A percentile compares a stretch with the other conserved stretches of the same genome.
phyloP scores from a whole-genome alignment of 2,888 invertebrate genomes.

The Drosophila bunnanda region DNA sequence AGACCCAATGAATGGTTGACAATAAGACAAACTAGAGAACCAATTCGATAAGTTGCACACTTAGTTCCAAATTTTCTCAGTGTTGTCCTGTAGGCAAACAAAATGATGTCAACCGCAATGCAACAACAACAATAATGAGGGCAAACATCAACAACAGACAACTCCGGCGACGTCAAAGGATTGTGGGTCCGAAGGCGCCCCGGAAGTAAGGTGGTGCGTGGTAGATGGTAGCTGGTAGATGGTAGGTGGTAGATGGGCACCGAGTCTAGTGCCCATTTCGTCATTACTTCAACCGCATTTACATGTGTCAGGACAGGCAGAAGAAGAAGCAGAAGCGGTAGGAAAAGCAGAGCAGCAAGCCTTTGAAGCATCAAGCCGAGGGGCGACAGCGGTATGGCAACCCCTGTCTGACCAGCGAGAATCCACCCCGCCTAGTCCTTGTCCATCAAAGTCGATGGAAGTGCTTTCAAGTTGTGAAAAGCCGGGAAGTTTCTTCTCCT shows the following conservation, averaged over 20 bases:
- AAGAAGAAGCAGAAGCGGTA: constrained; percentile 28
- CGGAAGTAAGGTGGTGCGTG: constrained; percentile 17
- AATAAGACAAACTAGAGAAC: not conserved
- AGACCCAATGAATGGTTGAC: not conserved
- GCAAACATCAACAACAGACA: constrained; percentile 80
- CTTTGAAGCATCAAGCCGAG: constrained; percentile 68
- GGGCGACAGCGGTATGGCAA: constrained; percentile 57
- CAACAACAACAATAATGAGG: constrained; percentile 77
- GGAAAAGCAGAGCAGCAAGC: constrained; percentile 43
- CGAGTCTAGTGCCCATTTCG: constrained; percentile 80
- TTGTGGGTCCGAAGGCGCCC: constrained; percentile 39
- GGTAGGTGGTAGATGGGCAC: constrained; percentile 34
- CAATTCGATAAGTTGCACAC: not conserved
- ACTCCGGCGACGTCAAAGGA: constrained; percentile 52
- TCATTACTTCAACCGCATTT: constrained; percentile 84
- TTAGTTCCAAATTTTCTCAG: not conserved
- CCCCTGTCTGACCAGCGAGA: constrained; percentile 71
- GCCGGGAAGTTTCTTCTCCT: constrained; percentile 76
- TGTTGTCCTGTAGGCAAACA: constrained; percentile 73
- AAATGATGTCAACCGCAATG: constrained; percentile 80
- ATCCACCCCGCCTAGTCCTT: constrained; percentile 52
- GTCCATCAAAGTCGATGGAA: constrained; percentile 73
- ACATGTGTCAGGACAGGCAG: constrained; percentile 80
- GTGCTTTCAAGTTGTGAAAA: constrained; percentile 74
- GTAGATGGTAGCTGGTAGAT: constrained; percentile 1